These are phyloP conservation scores for Cladorhizidae sp. DNA, from an alignment of 37 sponge, comb jelly and placozoan genomes.

Conservation along the genomic window DNA sequence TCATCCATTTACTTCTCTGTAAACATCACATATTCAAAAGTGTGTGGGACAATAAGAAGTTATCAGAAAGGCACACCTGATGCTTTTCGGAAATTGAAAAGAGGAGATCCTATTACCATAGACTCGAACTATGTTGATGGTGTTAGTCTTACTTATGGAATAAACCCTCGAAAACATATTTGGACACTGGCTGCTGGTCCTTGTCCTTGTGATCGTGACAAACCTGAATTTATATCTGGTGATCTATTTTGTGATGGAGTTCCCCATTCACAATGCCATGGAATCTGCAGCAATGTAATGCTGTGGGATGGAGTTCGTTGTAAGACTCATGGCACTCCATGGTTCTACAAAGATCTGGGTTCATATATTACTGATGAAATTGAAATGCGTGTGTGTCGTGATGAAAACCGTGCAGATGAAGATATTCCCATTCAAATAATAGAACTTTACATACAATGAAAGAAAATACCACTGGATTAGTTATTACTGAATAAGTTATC, in stretches of 20 bases:
- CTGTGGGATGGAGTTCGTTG: slow-evolving; percentile 55
- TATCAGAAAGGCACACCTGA: slow-evolving; percentile 26
- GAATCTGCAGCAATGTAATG: too few species aligned
- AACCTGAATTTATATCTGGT: background rate
- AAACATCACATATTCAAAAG: slow-evolving; percentile 31
- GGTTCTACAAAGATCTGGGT: slow-evolving; percentile 27
- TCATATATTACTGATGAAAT: slow-evolving; percentile 6
- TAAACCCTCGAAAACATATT: slow-evolving; percentile 19
- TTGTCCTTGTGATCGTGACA: background rate
- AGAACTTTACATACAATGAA: slow-evolving; percentile 35
- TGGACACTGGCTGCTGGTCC: slow-evolving; percentile 30
- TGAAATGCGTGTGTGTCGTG: slow-evolving; percentile 42
- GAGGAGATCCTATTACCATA: too few species aligned
- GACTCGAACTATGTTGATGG: slow-evolving; percentile 31
- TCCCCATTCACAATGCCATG: too few species aligned
- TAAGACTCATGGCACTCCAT: slow-evolving; percentile 16
- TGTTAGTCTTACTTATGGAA: slow-evolving; percentile 32
- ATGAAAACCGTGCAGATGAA: background rate
- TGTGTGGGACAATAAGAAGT: slow-evolving; percentile 60
- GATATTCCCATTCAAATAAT: slow-evolving; percentile 4
- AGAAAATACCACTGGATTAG: background rate
- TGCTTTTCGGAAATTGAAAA: background rate
- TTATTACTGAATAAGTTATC: too few species aligned
- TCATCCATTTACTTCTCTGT: slow-evolving; percentile 17
- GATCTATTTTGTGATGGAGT: slow-evolving; percentile 26